Evolutionary conservation across 2,888 invertebrate genomes (phyloP).

Genomic region (Cryptocheilus praepositus): DNA sequence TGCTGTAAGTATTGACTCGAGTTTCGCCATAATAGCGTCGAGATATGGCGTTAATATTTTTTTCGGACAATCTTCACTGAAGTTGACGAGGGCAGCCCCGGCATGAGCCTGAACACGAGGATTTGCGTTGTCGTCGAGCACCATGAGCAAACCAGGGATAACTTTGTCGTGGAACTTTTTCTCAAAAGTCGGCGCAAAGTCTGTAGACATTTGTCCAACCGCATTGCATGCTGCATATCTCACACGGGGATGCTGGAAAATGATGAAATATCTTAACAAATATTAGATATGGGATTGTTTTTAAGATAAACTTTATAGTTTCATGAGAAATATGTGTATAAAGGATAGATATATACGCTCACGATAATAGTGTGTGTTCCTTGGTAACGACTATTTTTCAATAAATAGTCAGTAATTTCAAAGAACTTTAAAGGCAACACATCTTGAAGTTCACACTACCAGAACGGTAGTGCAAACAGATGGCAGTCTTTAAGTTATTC

Average conservation of each 20-base stretch:
- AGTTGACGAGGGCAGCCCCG: conserved; percentile 98
- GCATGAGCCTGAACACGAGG: conserved; percentile 91
- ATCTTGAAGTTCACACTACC: conserved; percentile 49
- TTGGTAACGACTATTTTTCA: conserved; percentile 54
- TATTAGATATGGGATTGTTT: neutral
- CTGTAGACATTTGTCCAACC: conserved; percentile 98
- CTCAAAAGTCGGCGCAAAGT: conserved; percentile 97
- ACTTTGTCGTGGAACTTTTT: conserved; percentile 98
- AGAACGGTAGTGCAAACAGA: conserved; percentile 59
- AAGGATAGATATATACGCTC: neutral
- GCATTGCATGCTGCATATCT: conserved; percentile 99
- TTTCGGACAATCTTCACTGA: conserved; percentile 99
- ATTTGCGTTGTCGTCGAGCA: conserved; percentile 92
- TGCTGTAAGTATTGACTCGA: conserved; percentile 90
- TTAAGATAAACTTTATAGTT: conserved; percentile 13
- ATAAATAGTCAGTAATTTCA: conserved; percentile 55
- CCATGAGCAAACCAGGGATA: conserved; percentile 90
- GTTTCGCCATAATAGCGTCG: conserved; percentile 91
- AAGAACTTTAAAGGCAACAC: conserved; percentile 48
- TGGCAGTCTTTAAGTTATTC: conserved; percentile 53
- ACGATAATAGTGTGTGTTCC: conserved; percentile 46
- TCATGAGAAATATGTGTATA: neutral
- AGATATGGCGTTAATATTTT: conserved; percentile 93
- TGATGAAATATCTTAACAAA: conserved; percentile 15
- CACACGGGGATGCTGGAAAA: conserved; percentile 88